Evolutionary conservation across 2,113 vertebrate genomes (phyloP), one percentile per base, ranked within the genome.

Genomic region (Sinocyclocheilus maitianheensis): DNA sequence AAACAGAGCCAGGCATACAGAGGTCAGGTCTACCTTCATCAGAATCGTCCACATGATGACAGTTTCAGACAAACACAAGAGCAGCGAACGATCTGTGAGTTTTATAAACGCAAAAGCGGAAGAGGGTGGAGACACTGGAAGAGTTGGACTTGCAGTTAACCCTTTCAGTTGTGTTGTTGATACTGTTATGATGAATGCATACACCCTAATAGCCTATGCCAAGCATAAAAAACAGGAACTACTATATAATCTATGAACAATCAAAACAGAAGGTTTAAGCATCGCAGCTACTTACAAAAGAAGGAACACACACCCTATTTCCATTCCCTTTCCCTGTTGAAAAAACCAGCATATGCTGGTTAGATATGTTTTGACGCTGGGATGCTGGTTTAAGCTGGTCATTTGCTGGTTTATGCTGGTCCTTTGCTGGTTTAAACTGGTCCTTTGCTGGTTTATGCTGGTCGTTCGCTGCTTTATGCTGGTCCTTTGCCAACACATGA

Each of bases 31-130:
- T 75, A 89, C 14, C 40, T 62, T 76, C 53, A 26, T 18, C 1
- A 77, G 76, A 30, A 8, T 2, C 7, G 24, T 14, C 46, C n/a
- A 77, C 89, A 90, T 90, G 77, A 9, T 87, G 87, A 75, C 20
- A 79, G 53, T 69, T 30, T 22, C 10, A 34, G 67, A 71, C 22
- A 8, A 80, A 79, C 12, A 5, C 13, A 51, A 77, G 51, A 30
- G 24, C 22, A n/a, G 7, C 0, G 30, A 30, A 34, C 4, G 1
- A 16, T 3, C 37, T 2, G 4, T 5, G 53, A 65, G 65, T 6
- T 14, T 65, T 43, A 82, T 53, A 75, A 65, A 71, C n/a, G 51
- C 24, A 75, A n/a, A 9, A 43, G 69, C 20, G 13, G n/a, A 65
- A 82, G 71, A 78, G 55, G 67, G 69, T 16, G 51, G 55, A 53